Conservation (phyloP, 2,113 vertebrate genomes). For the Mystacornis crossleyi region DNA sequence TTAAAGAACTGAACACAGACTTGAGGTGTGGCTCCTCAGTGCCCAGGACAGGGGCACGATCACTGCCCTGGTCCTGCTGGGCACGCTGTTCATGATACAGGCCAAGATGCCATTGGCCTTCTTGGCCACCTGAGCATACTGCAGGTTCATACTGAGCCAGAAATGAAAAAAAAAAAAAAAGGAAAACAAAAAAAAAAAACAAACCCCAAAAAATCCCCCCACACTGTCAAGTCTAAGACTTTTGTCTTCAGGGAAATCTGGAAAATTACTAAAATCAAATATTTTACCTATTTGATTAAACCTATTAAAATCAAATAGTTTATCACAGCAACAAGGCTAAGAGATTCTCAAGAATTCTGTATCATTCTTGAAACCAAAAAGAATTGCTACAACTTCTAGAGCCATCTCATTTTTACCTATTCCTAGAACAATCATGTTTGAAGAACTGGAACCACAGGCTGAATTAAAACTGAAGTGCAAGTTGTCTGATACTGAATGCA, state of each 20-base stretch:
- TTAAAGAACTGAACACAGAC: not conserved
- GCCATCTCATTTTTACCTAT: not conserved
- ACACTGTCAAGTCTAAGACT: not conserved
- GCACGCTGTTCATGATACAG: not conserved
- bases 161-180: no score
- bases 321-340: not conserved
- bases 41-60: fast-evolving
- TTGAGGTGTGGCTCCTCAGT: not conserved
- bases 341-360: not conserved
- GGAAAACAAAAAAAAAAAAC: not conserved
- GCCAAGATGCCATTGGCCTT: not conserved
- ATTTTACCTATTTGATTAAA: no score
- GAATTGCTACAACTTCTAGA: not conserved
- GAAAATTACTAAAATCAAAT: not conserved
- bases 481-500: not conserved
- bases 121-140: not conserved
- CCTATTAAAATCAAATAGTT: not conserved
- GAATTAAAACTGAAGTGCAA: not conserved
- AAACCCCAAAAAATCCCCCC: no score
- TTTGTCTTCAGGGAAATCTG: not conserved
- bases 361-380: not conserved
- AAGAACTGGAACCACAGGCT: not conserved
- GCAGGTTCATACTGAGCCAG: not conserved
- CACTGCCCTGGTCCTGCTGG: not conserved
- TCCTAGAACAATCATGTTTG: not conserved